Evolutionary conservation across 1,140 invertebrate genomes (phyloP), one percentile per base, ranked within the genome.

Genomic region (Capitella teleta): DNA sequence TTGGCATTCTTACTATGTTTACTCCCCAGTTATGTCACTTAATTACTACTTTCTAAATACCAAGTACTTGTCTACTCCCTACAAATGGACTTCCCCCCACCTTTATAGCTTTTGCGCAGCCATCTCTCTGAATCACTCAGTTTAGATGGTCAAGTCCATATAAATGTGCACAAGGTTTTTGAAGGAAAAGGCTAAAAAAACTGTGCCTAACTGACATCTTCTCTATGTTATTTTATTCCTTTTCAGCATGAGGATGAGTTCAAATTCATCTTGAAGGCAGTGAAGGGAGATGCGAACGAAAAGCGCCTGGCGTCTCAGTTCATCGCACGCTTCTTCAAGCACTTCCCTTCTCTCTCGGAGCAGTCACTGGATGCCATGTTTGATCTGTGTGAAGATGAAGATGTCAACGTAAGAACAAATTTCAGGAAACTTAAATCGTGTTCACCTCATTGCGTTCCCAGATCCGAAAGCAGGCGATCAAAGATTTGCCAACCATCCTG

Each of bases 381-480:
- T 57, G 90, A 96, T 77, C 75, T 97, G 1, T 95, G 91, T 69
- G 93, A 96, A 76, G 91, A 96, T 79, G 85, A 88, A 63, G 90
- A 96, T 74, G 79, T 87, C 55, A 79, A 82, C 60, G 87, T 91
- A 77, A 77, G 80, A n/a, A 3, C 38, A n/a, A n/a, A n/a, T n/a
- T n/a, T n/a, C n/a, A n/a, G n/a, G 8, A n/a, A 37, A 3, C 8
- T 37, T 6, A 37, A 6, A 37, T 37, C 16, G 21, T 5, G 36
- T 19, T 37, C n/a, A 37, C n/a, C 16, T n/a, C 2, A 37, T 37
- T 37, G 36, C 21, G n/a, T 19, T 37, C 36, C 76, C 60, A 93
- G 87, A 94, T 94, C 60, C 77, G 91, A 21, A 93, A 93, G 63
- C 89, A 93, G 78, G 91, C 88, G 5, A 94, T 96, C 53, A 94